These are phyloP conservation scores for Danaus melanippus DNA, from an alignment of 1,140 invertebrate species.

Conservation along the genomic window DNA sequence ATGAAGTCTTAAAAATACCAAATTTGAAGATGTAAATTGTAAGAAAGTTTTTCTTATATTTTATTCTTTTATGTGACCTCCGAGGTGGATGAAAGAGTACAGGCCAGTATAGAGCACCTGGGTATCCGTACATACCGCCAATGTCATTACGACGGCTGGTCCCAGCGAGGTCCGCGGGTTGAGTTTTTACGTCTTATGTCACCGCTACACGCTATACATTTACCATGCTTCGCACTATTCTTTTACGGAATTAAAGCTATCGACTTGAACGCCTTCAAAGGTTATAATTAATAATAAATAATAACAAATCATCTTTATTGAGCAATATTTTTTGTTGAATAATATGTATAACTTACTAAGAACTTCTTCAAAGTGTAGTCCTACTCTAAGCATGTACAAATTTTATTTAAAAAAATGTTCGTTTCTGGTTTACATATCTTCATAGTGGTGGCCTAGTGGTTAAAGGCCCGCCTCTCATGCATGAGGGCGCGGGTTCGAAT, in stretches of 20 bases:
- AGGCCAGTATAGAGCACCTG: constrained; percentile 30
- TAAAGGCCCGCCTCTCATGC: no score
- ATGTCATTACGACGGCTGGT: constrained; percentile 40
- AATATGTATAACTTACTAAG: no score
- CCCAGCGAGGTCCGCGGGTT: constrained; percentile 18
- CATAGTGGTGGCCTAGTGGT: no score
- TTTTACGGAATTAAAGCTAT: constrained; percentile 67
- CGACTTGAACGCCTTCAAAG: constrained; percentile 63
- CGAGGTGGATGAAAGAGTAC: constrained; percentile 50
- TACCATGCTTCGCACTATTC: constrained; percentile 69
- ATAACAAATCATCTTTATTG: no score
- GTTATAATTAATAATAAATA: constrained; percentile 31
- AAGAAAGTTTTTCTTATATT: constrained; percentile 6
- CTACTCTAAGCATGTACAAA: no score
- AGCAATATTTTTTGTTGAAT: no score
- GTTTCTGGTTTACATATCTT: no score
- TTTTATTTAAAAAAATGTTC: no score
- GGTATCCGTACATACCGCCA: constrained; percentile 35
- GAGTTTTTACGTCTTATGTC: constrained; percentile 59
- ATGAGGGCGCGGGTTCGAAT: no score
- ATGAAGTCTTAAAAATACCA: no score
- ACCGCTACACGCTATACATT: constrained; percentile 44
- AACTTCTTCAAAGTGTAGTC: no score
- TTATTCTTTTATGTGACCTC: not conserved
- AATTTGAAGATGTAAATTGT: no score